Base-by-base conservation (phyloP, 2,888 invertebrate species). In the Parochlus steinenii region DNA sequence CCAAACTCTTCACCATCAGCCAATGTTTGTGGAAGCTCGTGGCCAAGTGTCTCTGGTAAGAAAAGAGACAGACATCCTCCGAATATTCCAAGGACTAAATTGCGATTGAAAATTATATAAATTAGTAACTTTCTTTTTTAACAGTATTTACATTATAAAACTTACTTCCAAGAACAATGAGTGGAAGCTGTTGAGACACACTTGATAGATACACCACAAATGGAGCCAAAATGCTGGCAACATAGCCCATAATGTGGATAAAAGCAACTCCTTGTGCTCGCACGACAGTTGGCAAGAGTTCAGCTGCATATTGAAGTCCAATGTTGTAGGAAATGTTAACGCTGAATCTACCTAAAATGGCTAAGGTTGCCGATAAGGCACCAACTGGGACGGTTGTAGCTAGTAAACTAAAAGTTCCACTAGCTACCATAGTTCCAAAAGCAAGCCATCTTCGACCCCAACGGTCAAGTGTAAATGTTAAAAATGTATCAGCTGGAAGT, bases 301-400 rank as follows among this genome's bases (percentile, higher is more conserved):
- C 87, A 0, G 87, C 86, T 0, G 85, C 86, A 55, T 86, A 89
- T 45, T 87, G 87, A 2, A 87, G 65, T 0, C 86, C 85, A 42
- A 87, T 86, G 55, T 86, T 87, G 58, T 87, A 87, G 0, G 86
- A 80, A 33, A 86, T 83, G 53, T 86, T 87, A 8, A 87, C 79
- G 41, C 81, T 78, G 45, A 87, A 85, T 12, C 87, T 63, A 4
- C 86, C 86, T 40, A 78, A 61, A 41, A 89, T 82, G 6, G 86
- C 86, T 33, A 85, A 56, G 0, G 75, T 64, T 0, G 83, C 83
- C 23, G 80, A 74, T 5, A 74, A 73, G 2, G 75, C 54, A 77
- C 80, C 77, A 39, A 71, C 56, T 4, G 85, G 80, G 2, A 81
- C 78, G 28, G 70, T 64, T 0, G 77, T 75, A 11, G 85, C 81